Evolutionary conservation across 2,113 vertebrate species (phyloP).

Genomic region (Echinops telfairi): DNA sequence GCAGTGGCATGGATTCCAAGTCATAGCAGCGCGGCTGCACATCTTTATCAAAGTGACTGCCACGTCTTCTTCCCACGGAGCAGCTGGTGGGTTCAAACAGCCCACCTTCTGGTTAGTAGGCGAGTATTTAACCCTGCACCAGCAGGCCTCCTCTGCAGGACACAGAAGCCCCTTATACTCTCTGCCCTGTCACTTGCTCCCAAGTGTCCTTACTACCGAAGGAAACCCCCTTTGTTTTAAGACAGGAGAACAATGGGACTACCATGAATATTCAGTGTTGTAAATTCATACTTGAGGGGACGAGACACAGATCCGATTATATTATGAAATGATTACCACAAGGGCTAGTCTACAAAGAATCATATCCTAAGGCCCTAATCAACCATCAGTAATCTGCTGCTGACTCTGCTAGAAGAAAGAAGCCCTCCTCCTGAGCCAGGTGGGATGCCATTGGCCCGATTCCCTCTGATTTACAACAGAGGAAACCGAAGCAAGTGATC

Average conservation of each 20-base stretch:
- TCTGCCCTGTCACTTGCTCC: background rate
- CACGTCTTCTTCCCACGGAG: background rate
- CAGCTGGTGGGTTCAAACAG: background rate
- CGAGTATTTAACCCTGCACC: background rate
- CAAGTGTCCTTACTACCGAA: background rate
- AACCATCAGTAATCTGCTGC: background rate
- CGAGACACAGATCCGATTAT: background rate
- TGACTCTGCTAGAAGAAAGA: background rate
- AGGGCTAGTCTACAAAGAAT: background rate
- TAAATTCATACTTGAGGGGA: slow-evolving; percentile 9
- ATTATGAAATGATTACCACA: background rate
- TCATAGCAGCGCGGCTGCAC: background rate
- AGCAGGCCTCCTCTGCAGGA: background rate
- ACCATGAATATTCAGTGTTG: background rate
- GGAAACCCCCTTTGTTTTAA: background rate
- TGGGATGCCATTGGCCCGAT: background rate
- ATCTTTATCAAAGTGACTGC: background rate
- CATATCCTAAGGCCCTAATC: background rate
- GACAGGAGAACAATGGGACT: background rate
- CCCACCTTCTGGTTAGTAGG: background rate
- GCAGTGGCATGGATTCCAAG: background rate
- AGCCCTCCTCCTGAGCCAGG: background rate
- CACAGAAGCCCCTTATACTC: background rate
- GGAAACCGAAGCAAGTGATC: background rate
- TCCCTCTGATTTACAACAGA: slow-evolving; percentile 27